Percentiles rank a stretch among this genome's conserved stretches.
phyloP scores from a whole-genome alignment of 2,113 vertebrate species.

The Cottus gobio region DNA sequence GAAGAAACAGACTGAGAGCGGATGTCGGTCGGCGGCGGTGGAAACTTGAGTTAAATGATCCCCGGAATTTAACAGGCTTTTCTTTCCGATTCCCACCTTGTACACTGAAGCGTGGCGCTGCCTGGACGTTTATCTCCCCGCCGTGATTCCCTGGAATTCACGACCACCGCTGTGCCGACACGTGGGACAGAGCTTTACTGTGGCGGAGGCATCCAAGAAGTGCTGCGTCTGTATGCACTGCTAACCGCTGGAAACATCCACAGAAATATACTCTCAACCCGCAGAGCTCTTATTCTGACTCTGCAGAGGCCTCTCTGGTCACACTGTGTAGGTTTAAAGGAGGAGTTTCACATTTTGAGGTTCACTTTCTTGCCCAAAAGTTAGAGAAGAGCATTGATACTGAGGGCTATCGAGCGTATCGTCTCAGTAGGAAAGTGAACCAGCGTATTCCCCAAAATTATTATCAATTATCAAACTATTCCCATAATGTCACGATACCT shows the following conservation, averaged over 20 bases:
- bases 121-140: conserved; percentile 12
- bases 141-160: conserved; percentile 17
- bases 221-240: not conserved
- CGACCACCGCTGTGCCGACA: not conserved
- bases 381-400: not conserved
- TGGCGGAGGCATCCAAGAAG: not conserved
- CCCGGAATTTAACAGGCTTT: conserved; percentile 26
- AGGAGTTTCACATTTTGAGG: not conserved
- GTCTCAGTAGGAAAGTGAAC: too few relatives aligned
- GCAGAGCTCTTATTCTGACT: not conserved
- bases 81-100: not conserved
- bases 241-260: conserved; percentile 1
- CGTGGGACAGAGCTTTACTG: not conserved
- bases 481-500: not conserved
- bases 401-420: too few relatives aligned
- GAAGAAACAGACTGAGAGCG: conserved; percentile 5
- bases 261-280: not conserved
- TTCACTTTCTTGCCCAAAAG: not conserved
- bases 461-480: conserved; percentile 2
- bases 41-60: conserved; percentile 15
- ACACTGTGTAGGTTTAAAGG: not conserved
- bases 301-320: not conserved
- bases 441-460: not conserved
- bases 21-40: conserved; percentile 14
- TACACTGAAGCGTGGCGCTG: not conserved